phyloP scores from a whole-genome alignment of 2,113 vertebrate genomes.

The Hirundichthys speculiger region DNA sequence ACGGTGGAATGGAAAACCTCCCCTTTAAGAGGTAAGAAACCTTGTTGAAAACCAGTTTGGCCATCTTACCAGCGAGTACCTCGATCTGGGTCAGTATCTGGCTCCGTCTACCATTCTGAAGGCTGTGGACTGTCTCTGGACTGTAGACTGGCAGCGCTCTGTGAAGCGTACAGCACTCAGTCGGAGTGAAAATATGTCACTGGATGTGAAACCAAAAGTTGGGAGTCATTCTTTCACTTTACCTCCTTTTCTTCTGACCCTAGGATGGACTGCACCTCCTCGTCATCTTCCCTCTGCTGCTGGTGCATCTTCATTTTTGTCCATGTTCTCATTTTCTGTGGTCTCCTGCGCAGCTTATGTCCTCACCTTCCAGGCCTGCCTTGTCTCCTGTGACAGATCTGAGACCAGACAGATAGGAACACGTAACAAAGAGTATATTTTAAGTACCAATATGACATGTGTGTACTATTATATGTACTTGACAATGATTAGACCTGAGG shows the following conservation, averaged over 20 bases:
- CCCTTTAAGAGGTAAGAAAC: too few species aligned
- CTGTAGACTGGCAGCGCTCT: conserved; percentile 59
- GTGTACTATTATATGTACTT: too few species aligned
- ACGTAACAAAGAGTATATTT: too few species aligned
- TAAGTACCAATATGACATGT: too few species aligned
- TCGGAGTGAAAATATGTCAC: not conserved
- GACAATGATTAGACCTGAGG: not conserved
- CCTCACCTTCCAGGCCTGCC: not conserved
- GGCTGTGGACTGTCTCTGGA: conserved; percentile 19
- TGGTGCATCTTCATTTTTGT: conserved; percentile 30
- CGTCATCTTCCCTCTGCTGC: conserved; percentile 24
- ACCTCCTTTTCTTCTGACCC: conserved; percentile 61
- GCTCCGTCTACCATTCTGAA: conserved; percentile 36
- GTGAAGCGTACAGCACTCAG: conserved; percentile 14
- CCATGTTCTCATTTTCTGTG: conserved; percentile 4
- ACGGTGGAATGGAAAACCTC: too few species aligned
- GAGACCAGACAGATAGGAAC: not conserved
- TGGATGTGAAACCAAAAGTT: not conserved
- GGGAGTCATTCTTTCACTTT: not conserved
- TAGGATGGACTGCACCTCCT: conserved; percentile 40
- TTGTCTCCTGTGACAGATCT: conserved; percentile 34
- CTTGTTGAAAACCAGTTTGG: too few species aligned
- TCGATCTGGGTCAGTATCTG: conserved; percentile 60
- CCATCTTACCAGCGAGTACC: conserved; percentile 28
- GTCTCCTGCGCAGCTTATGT: conserved; percentile 32